Evolutionary conservation across 2,888 invertebrate genomes (phyloP).

Genomic region (Harmothoe impar): DNA sequence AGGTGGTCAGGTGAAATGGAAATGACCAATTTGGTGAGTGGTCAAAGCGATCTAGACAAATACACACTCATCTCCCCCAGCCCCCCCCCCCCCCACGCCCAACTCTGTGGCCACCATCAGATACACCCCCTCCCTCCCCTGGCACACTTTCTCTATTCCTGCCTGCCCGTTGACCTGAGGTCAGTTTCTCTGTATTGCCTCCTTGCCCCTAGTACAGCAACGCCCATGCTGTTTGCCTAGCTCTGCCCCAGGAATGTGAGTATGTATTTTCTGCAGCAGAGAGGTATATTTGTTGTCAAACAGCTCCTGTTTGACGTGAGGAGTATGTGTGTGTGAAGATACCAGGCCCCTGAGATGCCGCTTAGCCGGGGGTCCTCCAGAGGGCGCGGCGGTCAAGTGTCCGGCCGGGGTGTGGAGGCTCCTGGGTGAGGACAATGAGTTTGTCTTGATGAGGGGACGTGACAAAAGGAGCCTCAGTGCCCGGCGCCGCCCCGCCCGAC

Average conservation of each 20-base stretch:
- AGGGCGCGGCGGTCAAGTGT: constrained; percentile 35
- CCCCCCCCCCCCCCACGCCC: neutral
- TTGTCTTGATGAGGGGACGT: constrained; percentile 25
- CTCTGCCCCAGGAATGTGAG: neutral
- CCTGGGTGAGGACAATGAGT: neutral
- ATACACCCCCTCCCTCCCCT: neutral
- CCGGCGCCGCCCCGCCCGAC: neutral
- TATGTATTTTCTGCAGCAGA: neutral
- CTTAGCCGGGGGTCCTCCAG: neutral
- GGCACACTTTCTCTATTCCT: neutral
- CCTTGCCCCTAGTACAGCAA: neutral
- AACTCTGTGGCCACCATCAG: neutral
- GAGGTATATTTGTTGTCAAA: constrained; percentile 2
- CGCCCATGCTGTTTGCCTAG: neutral
- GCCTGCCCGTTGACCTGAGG: neutral
- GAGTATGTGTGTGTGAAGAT: neutral
- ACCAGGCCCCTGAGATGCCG: neutral
- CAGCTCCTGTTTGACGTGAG: neutral
- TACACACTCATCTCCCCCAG: neutral
- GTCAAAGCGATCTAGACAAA: neutral
- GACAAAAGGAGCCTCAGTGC: constrained; percentile 4
- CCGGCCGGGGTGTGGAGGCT: neutral
- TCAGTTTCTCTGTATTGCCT: neutral
- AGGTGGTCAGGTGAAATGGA: constrained; percentile 5
- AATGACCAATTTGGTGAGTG: constrained; percentile 8